phyloP scores from a whole-genome alignment of 1,140 invertebrate species.

The Calephelis virginiensis region DNA sequence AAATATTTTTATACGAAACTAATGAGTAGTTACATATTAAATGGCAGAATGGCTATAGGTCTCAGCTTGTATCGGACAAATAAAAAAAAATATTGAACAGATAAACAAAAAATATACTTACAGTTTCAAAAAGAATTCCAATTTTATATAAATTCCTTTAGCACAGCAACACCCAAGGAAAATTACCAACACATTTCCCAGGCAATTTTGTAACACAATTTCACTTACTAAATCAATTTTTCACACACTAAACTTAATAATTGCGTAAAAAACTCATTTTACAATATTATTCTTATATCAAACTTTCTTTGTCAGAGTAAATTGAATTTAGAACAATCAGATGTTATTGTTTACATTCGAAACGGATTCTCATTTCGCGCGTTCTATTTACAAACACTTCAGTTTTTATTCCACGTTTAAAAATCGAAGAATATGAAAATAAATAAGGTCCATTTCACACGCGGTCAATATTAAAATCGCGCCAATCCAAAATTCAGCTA shows the following conservation, averaged over 20 bases:
- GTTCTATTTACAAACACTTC: constrained; percentile 23
- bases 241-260: not conserved
- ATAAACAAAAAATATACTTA: no score
- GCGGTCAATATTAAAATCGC: constrained; percentile 65
- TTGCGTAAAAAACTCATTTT: constrained; percentile 1
- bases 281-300: constrained; percentile 4
- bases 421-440: constrained; percentile 60
- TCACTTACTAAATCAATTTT: constrained; percentile 7
- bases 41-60: no score
- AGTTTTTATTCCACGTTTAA: constrained; percentile 33
- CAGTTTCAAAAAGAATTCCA: no score
- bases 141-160: not conserved
- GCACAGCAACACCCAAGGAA: not conserved
- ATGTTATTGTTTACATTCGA: constrained; percentile 47
- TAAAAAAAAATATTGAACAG: no score
- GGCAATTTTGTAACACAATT: constrained; percentile 6
- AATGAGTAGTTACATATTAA: no score
- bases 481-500: constrained; percentile 72
- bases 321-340: constrained; percentile 35
- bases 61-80: no score
- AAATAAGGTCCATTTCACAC: constrained; percentile 74
- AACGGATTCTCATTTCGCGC: constrained; percentile 15
- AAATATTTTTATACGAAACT: no score
- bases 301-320: constrained; percentile 10
- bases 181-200: constrained; percentile 5